Percentiles rank a stretch among this genome's conserved stretches.
These are phyloP conservation scores for Bembecia ichneumoniformis DNA, from an alignment of 2,888 invertebrate species.

Conservation along the genomic window DNA sequence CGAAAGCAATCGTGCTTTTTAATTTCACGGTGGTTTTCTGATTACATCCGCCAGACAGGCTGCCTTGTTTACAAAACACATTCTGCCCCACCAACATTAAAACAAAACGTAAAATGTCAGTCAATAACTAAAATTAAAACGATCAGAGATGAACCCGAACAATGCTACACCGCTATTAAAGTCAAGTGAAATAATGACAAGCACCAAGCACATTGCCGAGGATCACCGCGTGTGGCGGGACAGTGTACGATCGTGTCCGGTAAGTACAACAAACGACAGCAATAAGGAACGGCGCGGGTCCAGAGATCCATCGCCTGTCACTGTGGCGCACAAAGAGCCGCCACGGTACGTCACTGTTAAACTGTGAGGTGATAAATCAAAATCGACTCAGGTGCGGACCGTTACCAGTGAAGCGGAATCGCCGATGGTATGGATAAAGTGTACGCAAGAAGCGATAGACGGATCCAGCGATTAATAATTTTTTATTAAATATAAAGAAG, in stretches of 20 bases:
- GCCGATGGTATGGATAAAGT: background rate
- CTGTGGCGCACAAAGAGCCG: constrained; percentile 26
- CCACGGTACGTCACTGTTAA: constrained; percentile 36
- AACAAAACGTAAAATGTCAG: too few relatives aligned
- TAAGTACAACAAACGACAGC: constrained; percentile 61
- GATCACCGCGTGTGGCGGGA: constrained; percentile 1
- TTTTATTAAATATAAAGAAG: too few relatives aligned
- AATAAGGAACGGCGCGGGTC: constrained; percentile 47
- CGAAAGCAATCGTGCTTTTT: too few relatives aligned
- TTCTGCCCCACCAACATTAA: too few relatives aligned
- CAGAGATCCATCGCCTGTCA: constrained; percentile 61
- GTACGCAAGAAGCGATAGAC: background rate
- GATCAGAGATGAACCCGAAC: too few relatives aligned
- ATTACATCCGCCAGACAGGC: too few relatives aligned
- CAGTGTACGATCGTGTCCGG: constrained; percentile 49
- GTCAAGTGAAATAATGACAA: too few relatives aligned
- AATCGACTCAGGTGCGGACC: constrained; percentile 24
- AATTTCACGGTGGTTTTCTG: too few relatives aligned
- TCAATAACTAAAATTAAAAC: too few relatives aligned
- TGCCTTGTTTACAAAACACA: too few relatives aligned
- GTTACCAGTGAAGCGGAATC: background rate
- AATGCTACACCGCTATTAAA: too few relatives aligned
- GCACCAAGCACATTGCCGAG: background rate
- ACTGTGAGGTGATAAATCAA: constrained; percentile 47
- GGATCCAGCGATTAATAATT: too few relatives aligned